These are phyloP conservation scores for Rhinolophus ferrumequinum DNA, from an alignment of 2,113 vertebrate species.

Conservation along the genomic window DNA sequence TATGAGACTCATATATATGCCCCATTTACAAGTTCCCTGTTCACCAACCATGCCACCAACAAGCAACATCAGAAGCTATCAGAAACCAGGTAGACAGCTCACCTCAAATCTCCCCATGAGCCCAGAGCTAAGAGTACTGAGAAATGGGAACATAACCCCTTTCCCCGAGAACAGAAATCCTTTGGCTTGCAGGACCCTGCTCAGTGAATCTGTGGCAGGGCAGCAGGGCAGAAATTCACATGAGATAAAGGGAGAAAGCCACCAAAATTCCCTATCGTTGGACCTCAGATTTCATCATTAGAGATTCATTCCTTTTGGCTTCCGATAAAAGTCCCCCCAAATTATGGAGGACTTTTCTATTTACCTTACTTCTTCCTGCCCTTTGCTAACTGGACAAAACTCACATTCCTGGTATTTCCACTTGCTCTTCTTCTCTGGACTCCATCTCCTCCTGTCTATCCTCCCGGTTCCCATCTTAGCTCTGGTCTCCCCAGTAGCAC, in stretches of 20 bases:
- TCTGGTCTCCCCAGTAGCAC: background rate
- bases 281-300: conserved; percentile 24
- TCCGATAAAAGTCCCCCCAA: background rate
- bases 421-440: background rate
- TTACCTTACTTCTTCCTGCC: background rate
- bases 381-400: conserved; percentile 26
- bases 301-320: conserved; percentile 26
- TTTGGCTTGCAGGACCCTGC: background rate
- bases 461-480: background rate
- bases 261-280: background rate
- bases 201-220: background rate
- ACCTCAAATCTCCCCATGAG: conserved; percentile 30
- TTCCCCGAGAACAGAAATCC: background rate
- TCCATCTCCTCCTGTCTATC: background rate
- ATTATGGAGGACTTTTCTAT: conserved; percentile 32
- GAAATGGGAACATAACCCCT: background rate
- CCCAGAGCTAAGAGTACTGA: conserved; percentile 15
- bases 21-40: background rate
- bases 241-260: background rate
- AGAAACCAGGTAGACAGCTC: conserved; percentile 30
- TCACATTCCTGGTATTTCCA: background rate
- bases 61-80: background rate
- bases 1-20: background rate
- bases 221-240: conserved; percentile 7
- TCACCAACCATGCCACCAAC: conserved; percentile 17